Evolutionary conservation across 2,797 vertebrate genomes (phyloP).

Genomic region (Crocidura indochinensis): DNA sequence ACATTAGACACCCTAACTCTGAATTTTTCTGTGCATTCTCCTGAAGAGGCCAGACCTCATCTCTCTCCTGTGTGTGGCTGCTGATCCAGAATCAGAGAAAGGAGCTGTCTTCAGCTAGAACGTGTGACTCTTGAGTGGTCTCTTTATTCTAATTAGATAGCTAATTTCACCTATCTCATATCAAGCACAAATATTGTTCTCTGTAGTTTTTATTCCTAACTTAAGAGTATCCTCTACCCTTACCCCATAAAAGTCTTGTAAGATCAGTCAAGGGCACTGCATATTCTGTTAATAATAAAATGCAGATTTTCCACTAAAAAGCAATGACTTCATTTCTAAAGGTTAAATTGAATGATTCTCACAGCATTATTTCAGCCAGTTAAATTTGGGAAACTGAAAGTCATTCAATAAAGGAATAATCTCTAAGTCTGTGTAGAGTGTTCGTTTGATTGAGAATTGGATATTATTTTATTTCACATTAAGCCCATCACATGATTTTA

Average conservation of each 20-base stretch:
- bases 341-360: conserved; percentile 70
- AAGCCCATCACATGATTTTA: conserved; percentile 66
- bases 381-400: conserved; percentile 74
- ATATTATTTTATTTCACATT: conserved; percentile 58
- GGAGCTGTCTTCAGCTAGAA: neutral
- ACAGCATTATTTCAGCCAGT: conserved; percentile 67
- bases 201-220: conserved; percentile 35
- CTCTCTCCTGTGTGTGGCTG: neutral
- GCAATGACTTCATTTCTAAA: conserved; percentile 77
- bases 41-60: neutral
- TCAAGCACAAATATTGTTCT: conserved; percentile 5
- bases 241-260: neutral
- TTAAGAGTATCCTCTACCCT: neutral
- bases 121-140: neutral
- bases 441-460: conserved; percentile 71
- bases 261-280: conserved; percentile 62
- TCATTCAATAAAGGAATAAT: conserved; percentile 72
- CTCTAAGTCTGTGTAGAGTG: conserved; percentile 57
- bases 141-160: neutral
- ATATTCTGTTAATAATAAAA: conserved; percentile 71
- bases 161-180: neutral
- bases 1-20: neutral
- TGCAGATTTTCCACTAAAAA: conserved; percentile 68
- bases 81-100: neutral
- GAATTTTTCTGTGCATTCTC: neutral